These are phyloP conservation scores for Python bivittatus DNA, from an alignment of 2,113 vertebrate species.

Conservation along the genomic window DNA sequence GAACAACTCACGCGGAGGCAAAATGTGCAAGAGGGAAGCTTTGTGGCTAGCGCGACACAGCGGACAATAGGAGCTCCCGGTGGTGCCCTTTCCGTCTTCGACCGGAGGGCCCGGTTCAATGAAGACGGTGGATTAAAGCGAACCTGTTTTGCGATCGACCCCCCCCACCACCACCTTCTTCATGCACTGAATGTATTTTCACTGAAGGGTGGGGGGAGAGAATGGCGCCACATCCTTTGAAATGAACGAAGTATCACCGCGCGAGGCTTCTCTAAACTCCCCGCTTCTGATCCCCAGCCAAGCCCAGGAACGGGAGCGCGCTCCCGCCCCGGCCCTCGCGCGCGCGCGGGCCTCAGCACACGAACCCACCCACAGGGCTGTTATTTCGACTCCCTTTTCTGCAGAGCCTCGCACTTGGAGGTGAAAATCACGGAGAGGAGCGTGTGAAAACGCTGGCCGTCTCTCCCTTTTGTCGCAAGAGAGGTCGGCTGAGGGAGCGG, in stretches of 20 bases:
- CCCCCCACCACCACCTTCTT: not conserved
- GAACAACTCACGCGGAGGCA: constrained; percentile 52
- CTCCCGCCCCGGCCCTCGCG: too few species aligned
- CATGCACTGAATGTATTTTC: not conserved
- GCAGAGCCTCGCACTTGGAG: not conserved
- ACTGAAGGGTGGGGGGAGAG: not conserved
- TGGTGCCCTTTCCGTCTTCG: not conserved
- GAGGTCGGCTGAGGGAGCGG: not conserved
- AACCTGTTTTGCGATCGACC: not conserved
- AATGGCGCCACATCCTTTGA: not conserved
- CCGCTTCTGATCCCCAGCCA: not conserved
- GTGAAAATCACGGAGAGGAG: not conserved
- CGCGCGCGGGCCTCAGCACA: not conserved
- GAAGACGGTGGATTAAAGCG: not conserved
- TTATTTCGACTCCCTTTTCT: not conserved
- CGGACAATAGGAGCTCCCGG: not conserved
- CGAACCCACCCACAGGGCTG: not conserved
- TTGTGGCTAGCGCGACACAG: constrained; percentile 54
- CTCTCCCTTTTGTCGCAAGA: not conserved
- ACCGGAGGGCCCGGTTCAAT: not conserved
- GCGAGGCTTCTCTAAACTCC: not conserved
- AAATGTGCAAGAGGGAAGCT: not conserved
- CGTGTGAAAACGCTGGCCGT: not conserved
- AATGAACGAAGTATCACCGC: not conserved
- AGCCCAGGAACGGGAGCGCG: not conserved